Evolutionary conservation across 30 jellyfish, hydroid and myxozoan species (phyloP).

Genomic region (Pseudorhiza aurosa): DNA sequence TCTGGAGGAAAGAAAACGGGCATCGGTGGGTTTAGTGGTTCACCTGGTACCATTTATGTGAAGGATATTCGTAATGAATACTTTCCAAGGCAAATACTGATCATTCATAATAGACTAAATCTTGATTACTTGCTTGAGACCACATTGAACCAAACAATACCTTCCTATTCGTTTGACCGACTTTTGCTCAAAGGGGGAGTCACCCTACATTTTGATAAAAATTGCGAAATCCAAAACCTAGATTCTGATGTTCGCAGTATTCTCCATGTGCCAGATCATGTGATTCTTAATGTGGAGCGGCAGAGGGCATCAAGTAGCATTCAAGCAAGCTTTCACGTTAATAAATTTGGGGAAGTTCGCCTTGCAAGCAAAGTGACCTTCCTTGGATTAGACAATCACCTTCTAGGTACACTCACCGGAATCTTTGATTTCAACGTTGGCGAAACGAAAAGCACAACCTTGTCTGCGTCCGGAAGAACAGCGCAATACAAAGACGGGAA

Average conservation of each 20-base stretch:
- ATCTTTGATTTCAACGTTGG: conserved; percentile 60
- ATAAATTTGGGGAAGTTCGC: conserved; percentile 51
- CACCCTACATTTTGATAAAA: conserved; percentile 35
- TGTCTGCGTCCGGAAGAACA: conserved; percentile 58
- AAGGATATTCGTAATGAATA: conserved; percentile 17
- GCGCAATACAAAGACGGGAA: conserved; percentile 66
- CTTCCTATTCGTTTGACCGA: conserved; percentile 15
- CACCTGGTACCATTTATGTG: conserved; percentile 62
- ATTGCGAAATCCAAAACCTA: conserved; percentile 12
- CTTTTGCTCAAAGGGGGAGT: conserved; percentile 41
- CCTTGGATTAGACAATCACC: conserved; percentile 56
- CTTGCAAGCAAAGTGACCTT: conserved; percentile 66
- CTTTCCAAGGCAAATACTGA: conserved; percentile 27
- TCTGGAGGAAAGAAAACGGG: conserved; percentile 43
- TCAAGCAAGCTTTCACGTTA: conserved; percentile 64
- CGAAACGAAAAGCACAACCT: conserved; percentile 47
- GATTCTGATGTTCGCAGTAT: conserved; percentile 49
- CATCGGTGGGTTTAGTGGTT: conserved; percentile 18
- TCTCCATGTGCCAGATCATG: conserved; percentile 54
- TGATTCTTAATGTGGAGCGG: conserved; percentile 35
- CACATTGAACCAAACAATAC: conserved; percentile 37
- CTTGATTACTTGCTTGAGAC: background rate
- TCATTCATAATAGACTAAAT: conserved; percentile 15
- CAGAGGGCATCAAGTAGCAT: conserved; percentile 17
- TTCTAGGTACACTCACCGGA: conserved; percentile 71